A percentile compares a stretch with the other conserved stretches of the same genome.
Conservation (phyloP, 2,888 invertebrate genomes). For the Campopleginae sp. region DNA sequence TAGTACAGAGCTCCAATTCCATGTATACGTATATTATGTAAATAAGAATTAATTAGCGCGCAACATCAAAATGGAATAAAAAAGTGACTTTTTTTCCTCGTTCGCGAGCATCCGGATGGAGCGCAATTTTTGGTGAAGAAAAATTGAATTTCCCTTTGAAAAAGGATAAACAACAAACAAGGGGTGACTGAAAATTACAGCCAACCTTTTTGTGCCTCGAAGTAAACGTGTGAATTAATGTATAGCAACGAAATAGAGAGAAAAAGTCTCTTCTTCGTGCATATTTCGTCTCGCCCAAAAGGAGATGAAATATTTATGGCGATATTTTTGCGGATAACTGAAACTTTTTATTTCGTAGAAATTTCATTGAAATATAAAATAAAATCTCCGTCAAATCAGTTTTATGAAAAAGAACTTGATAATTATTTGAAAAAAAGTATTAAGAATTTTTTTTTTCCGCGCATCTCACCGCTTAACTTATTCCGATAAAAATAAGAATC, state of each 20-base stretch:
- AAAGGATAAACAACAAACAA: not conserved
- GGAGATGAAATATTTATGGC: no score
- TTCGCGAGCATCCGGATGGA: not conserved
- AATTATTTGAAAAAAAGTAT: not conserved
- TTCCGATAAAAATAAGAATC: not conserved
- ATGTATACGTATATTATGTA: not conserved
- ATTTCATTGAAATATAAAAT: no score
- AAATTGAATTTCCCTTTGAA: not conserved
- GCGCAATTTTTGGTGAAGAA: not conserved
- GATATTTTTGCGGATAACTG: no score
- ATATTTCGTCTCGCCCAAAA: no score
- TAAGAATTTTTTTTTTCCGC: no score
- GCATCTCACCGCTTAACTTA: not conserved
- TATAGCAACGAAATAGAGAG: not conserved
- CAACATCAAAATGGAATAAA: constrained; percentile 2
- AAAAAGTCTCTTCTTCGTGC: not conserved
- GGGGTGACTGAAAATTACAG: not conserved
- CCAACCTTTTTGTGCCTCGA: not conserved
- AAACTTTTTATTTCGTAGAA: no score
- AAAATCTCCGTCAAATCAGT: not conserved
- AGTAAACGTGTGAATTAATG: not conserved
- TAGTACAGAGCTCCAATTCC: not conserved
- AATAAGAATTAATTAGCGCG: not conserved
- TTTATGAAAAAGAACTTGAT: not conserved
- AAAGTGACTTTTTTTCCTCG: not conserved